These are phyloP conservation scores for Yponomeuta cagnagella DNA, from an alignment of 2,888 invertebrate genomes.

Conservation along the genomic window DNA sequence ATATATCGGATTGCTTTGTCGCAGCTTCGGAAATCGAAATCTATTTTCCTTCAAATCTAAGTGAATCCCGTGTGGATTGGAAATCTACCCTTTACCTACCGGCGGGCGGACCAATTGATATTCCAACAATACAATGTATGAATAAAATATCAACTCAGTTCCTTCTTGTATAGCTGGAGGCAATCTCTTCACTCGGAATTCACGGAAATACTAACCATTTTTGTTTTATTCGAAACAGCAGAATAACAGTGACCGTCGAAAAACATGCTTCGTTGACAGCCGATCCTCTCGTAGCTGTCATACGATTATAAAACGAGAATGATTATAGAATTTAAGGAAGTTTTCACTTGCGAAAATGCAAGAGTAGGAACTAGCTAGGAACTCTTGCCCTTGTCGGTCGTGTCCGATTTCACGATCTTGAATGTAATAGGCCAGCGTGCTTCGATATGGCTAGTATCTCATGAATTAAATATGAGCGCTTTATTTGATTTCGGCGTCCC, in stretches of 20 bases:
- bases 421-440: conserved; percentile 71
- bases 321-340: too few species aligned
- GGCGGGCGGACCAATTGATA: conserved; percentile 75
- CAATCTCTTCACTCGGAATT: conserved; percentile 30
- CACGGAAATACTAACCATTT: conserved; percentile 14
- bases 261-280: too few species aligned
- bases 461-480: conserved; percentile 77
- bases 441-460: conserved; percentile 73
- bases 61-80: conserved; percentile 76
- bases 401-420: conserved; percentile 58
- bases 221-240: too few species aligned
- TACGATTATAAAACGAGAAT: too few species aligned
- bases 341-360: too few species aligned
- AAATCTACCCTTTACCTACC: conserved; percentile 76
- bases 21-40: conserved; percentile 76
- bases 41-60: conserved; percentile 77
- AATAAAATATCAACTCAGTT: conserved; percentile 70
- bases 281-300: too few species aligned
- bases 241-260: too few species aligned
- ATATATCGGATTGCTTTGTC: conserved; percentile 77
- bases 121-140: conserved; percentile 77
- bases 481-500: conserved; percentile 76
- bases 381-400: conserved; percentile 31
- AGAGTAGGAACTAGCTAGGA: too few species aligned
- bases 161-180: conserved; percentile 5